These are phyloP conservation scores for Cettia cetti DNA, from an alignment of 2,113 vertebrate genomes.

Conservation along the genomic window DNA sequence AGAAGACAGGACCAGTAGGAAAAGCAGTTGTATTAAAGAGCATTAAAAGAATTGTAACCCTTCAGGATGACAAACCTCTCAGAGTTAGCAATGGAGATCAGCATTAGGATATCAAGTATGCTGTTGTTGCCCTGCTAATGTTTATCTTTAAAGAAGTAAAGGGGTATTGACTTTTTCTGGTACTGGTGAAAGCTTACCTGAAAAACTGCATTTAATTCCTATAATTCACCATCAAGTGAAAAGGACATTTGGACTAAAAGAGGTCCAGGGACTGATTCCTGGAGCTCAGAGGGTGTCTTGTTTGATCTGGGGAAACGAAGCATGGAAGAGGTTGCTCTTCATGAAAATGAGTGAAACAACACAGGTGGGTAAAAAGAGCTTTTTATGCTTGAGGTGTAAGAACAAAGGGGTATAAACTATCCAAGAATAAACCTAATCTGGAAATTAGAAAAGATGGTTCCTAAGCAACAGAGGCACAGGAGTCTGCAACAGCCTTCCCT, in stretches of 20 bases:
- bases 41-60: neutral
- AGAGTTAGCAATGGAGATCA: neutral
- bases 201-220: neutral
- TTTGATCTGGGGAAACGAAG: neutral
- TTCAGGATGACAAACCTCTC: neutral
- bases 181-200: neutral
- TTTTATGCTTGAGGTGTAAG: neutral
- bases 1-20: neutral
- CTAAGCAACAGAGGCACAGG: slow-evolving; percentile 40
- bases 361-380: neutral
- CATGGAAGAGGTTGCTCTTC: neutral
- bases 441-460: slow-evolving; percentile 51
- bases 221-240: neutral
- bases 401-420: slow-evolving; percentile 13
- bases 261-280: neutral
- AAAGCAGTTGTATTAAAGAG: neutral
- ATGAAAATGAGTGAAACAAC: neutral
- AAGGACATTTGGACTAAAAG: neutral
- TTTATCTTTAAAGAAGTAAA: neutral
- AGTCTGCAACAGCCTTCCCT: slow-evolving; percentile 26
- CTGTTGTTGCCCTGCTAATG: neutral
- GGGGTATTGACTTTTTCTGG: neutral
- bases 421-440: slow-evolving; percentile 48
- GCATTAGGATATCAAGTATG: neutral
- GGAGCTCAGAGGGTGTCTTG: neutral